phyloP scores from a whole-genome alignment of 2,113 vertebrate genomes.

The Crotalus viridis region DNA sequence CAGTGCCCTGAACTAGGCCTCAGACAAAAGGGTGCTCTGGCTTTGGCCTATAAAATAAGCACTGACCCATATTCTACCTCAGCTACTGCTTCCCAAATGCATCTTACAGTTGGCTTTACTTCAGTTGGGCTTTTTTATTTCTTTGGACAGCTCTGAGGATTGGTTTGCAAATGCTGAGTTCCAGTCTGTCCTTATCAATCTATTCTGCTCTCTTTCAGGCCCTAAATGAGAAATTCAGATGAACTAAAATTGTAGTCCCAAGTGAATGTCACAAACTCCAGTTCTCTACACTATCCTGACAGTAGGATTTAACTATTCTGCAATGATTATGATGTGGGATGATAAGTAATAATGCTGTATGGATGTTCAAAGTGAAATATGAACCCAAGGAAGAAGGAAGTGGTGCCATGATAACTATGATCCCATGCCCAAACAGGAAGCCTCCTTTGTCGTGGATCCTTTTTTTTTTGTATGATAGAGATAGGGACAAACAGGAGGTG shows the following conservation, averaged over 20 bases:
- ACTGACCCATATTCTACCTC: not conserved
- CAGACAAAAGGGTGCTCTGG: not conserved
- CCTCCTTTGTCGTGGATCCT: not conserved
- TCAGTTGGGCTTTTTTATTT: not conserved
- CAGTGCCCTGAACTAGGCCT: not conserved
- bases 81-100: conserved; percentile 1
- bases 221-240: not conserved
- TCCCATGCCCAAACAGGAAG: not conserved
- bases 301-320: not conserved
- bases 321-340: not conserved
- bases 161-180: not conserved
- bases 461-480: not conserved
- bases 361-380: not conserved
- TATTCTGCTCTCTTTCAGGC: not conserved
- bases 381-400: not conserved
- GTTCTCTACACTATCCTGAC: not conserved
- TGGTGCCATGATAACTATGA: not conserved
- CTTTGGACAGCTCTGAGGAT: not conserved
- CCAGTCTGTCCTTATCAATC: not conserved
- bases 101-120: not conserved
- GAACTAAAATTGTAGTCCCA: not conserved
- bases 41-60: not conserved
- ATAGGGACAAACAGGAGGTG: not conserved
- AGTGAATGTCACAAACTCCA: not conserved
- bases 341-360: not conserved